phyloP scores from a whole-genome alignment of 1,140 invertebrate species.

The Drosophila eugracilis region DNA sequence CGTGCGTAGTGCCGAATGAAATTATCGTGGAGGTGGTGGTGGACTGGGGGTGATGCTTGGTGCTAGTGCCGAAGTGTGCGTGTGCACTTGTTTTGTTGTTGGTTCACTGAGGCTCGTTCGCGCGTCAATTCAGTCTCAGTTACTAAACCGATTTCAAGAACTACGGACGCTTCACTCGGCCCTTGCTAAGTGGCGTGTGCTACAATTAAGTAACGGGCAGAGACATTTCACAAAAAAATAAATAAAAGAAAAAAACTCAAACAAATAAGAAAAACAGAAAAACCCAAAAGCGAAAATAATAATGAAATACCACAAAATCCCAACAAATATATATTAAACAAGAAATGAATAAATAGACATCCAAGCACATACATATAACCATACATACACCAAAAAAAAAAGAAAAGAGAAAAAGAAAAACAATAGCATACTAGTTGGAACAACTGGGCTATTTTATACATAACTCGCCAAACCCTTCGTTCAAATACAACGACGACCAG shows the following conservation, averaged over 20 bases:
- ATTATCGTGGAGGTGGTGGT: conserved; percentile 8
- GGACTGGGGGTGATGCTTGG: too few species aligned
- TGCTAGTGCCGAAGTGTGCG: conserved; percentile 19
- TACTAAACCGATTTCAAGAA: conserved; percentile 76
- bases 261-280: conserved; percentile 7
- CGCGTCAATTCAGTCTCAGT: conserved; percentile 69
- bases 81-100: conserved; percentile 61
- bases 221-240: conserved; percentile 36
- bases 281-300: conserved; percentile 17
- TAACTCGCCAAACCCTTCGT: conserved; percentile 19
- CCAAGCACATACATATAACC: conserved; percentile 12
- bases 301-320: conserved; percentile 20
- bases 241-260: conserved; percentile 3
- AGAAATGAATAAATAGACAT: conserved; percentile 26
- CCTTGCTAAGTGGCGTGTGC: conserved; percentile 63
- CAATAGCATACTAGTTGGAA: conserved; percentile 16
- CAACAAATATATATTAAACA: conserved; percentile 13
- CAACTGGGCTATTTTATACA: conserved; percentile 28
- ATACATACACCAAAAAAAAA: too few species aligned
- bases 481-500: conserved; percentile 22
- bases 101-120: conserved; percentile 55
- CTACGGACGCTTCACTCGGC: conserved; percentile 65
- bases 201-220: conserved; percentile 70
- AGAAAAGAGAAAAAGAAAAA: conserved; percentile 11
- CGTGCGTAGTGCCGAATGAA: conserved; percentile 31